These are phyloP conservation scores for Pangasius macronema DNA, from an alignment of 2,797 vertebrate genomes.

Conservation along the genomic window DNA sequence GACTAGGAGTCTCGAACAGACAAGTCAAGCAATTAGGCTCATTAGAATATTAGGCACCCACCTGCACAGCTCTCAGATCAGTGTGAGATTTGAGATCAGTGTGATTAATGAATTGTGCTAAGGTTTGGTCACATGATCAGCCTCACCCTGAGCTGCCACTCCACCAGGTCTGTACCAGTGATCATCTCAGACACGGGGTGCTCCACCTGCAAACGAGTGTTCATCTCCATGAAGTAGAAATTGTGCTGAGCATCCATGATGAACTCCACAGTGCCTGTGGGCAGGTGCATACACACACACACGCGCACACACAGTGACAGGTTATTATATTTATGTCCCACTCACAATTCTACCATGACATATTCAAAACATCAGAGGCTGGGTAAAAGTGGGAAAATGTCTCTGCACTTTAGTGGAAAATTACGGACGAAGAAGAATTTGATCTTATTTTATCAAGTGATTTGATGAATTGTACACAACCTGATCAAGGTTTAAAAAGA, in stretches of 20 bases:
- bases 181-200: constrained; percentile 97
- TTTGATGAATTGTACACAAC: not conserved
- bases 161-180: constrained; percentile 95
- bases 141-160: constrained; percentile 94
- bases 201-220: constrained; percentile 96
- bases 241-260: constrained; percentile 95
- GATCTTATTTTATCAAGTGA: not conserved
- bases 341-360: not conserved
- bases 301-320: not conserved
- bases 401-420: not conserved
- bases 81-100: not conserved
- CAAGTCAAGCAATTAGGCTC: not conserved
- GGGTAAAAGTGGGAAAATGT: not conserved
- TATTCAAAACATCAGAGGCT: not conserved
- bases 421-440: not conserved
- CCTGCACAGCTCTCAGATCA: not conserved
- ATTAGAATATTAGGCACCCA: constrained; percentile 5
- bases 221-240: constrained; percentile 99
- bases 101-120: not conserved
- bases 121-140: not conserved
- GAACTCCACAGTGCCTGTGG: constrained; percentile 90
- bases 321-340: not conserved
- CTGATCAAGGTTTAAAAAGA: not conserved
- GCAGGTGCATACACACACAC: no score
- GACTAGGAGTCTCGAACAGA: not conserved